Conservation (phyloP, 2,888 invertebrate species). For the Drosophila borborema region DNA sequence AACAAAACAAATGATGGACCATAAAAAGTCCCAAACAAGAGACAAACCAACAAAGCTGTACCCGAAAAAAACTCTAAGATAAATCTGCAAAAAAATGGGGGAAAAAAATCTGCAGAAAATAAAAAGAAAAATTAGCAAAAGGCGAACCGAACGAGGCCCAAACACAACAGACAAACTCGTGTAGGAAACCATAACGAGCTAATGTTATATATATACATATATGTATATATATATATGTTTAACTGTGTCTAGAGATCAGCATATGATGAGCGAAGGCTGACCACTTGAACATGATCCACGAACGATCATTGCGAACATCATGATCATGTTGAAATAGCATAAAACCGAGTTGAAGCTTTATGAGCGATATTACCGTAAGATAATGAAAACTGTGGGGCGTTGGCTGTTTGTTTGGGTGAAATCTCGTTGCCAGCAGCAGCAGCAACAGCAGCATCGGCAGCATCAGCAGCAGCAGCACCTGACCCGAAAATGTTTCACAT, state of each 20-base stretch:
- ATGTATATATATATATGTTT: too few species aligned
- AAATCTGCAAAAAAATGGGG: constrained; percentile 43
- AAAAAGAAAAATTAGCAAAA: constrained; percentile 32
- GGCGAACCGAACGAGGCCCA: constrained; percentile 40
- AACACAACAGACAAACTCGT: constrained; percentile 26
- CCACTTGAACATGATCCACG: constrained; percentile 27
- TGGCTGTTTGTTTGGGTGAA: constrained; percentile 73
- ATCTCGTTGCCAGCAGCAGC: constrained; percentile 47
- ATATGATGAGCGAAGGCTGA: constrained; percentile 63
- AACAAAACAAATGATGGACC: constrained; percentile 25
- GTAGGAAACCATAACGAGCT: constrained; percentile 73
- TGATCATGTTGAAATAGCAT: constrained; percentile 40
- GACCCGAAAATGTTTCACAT: constrained; percentile 81
- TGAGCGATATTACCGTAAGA: constrained; percentile 80
- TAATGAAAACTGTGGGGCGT: constrained; percentile 79
- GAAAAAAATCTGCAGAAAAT: constrained; percentile 11
- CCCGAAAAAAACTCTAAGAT: constrained; percentile 58
- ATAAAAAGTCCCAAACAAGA: constrained; percentile 23
- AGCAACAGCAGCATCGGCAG: constrained; percentile 39
- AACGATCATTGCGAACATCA: constrained; percentile 24
- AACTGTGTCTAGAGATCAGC: constrained; percentile 56
- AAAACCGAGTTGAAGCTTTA: constrained; percentile 57
- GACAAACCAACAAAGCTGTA: constrained; percentile 14
- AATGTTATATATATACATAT: constrained; percentile 1
- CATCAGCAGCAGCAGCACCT: constrained; percentile 61